Conservation (phyloP, 2,113 vertebrate species). For the Caranx melampygus region DNA sequence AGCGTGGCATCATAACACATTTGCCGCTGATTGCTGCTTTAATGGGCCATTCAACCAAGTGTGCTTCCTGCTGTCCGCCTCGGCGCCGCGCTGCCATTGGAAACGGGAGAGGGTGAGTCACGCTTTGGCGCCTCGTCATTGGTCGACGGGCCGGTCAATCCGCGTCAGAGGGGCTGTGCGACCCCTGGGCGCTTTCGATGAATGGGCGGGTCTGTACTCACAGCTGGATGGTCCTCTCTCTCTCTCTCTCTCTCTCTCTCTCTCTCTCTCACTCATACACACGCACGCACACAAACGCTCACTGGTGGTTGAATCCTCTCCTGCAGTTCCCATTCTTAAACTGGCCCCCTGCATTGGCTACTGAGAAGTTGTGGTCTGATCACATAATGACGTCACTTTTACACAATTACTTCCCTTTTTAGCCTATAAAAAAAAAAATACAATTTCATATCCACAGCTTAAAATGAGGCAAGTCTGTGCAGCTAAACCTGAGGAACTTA, state of each 20-base stretch:
- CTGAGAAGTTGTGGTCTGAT: too few relatives aligned
- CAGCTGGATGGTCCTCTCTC: slow-evolving; percentile 60
- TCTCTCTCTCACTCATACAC: slow-evolving; percentile 12
- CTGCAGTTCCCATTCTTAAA: neutral
- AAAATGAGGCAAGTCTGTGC: too few relatives aligned
- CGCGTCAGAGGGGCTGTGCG: slow-evolving; percentile 16
- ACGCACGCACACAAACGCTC: neutral
- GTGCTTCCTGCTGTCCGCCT: slow-evolving; percentile 82
- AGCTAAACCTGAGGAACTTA: too few relatives aligned
- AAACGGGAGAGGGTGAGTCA: slow-evolving; percentile 68
- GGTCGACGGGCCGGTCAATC: slow-evolving; percentile 70
- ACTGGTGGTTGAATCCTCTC: neutral
- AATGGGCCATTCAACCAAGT: slow-evolving; percentile 84
- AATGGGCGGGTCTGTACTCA: slow-evolving; percentile 71
- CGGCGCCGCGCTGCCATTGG: slow-evolving; percentile 79
- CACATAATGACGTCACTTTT: too few relatives aligned
- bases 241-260: slow-evolving; percentile 19
- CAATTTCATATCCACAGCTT: too few relatives aligned
- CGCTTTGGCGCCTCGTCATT: slow-evolving; percentile 75
- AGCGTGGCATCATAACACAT: slow-evolving; percentile 70
- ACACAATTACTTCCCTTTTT: too few relatives aligned
- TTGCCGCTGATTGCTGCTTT: slow-evolving; percentile 73
- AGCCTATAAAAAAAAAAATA: too few relatives aligned
- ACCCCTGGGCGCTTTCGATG: slow-evolving; percentile 57
- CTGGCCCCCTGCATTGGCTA: too few relatives aligned